These are phyloP conservation scores for Drosophila funebris DNA, from an alignment of 1,140 invertebrate species.

Conservation along the genomic window DNA sequence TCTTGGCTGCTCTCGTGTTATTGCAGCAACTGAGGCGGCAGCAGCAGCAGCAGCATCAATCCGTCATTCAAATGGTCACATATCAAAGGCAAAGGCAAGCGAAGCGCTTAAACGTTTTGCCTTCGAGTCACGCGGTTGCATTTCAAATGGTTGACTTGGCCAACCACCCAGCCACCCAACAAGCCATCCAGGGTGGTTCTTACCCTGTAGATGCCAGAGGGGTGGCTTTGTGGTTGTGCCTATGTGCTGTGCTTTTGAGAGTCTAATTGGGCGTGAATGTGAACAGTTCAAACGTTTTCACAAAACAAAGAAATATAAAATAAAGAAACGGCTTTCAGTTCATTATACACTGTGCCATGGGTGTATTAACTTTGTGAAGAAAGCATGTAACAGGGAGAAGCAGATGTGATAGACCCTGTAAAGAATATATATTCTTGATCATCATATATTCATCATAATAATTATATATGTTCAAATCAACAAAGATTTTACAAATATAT, in stretches of 20 bases:
- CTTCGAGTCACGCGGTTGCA: constrained; percentile 31
- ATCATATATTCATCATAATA: too few species aligned
- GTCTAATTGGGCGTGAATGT: constrained; percentile 2
- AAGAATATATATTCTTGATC: too few species aligned
- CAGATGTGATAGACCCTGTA: too few species aligned
- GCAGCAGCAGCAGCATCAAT: constrained; percentile 3
- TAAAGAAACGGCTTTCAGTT: neutral
- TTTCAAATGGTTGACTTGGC: constrained; percentile 12
- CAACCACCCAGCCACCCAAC: neutral
- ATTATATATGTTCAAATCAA: too few species aligned
- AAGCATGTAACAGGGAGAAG: too few species aligned
- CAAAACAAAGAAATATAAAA: neutral
- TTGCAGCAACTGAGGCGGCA: neutral
- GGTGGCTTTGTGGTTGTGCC: constrained; percentile 9
- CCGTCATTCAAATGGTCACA: constrained; percentile 34
- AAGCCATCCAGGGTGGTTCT: neutral
- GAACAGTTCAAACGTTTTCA: constrained; percentile 17
- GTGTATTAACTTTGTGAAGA: too few species aligned
- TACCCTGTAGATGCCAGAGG: neutral
- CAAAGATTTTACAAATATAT: too few species aligned
- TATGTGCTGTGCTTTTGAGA: neutral
- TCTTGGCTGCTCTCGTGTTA: neutral
- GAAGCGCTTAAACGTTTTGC: constrained; percentile 37
- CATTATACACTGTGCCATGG: neutral
- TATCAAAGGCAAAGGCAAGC: constrained; percentile 48